phyloP scores from a whole-genome alignment of 2,797 vertebrate species.

The Pristis pectinata region DNA sequence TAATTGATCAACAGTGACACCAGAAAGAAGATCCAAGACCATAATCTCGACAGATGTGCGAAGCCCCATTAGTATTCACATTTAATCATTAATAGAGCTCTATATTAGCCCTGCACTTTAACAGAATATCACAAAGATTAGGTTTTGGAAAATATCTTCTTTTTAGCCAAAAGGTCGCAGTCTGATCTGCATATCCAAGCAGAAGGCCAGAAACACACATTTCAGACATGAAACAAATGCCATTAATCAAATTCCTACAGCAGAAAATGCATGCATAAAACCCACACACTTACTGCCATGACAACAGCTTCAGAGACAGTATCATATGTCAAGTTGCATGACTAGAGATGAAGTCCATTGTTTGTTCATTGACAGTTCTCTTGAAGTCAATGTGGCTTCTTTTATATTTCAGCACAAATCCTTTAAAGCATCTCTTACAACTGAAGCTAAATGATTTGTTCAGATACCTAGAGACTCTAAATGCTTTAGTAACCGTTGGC shows the following conservation, averaged over 20 bases:
- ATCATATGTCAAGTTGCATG: slow-evolving; percentile 98
- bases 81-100: slow-evolving; percentile 17
- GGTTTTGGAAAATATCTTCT: slow-evolving; percentile 12
- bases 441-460: slow-evolving; percentile 32
- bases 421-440: slow-evolving; percentile 36
- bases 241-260: slow-evolving; percentile 97
- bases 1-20: slow-evolving; percentile 37
- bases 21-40: slow-evolving; percentile 9
- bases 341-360: slow-evolving; percentile 94
- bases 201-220: slow-evolving; percentile 33
- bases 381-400: slow-evolving; percentile 78
- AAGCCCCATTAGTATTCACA: slow-evolving; percentile 12
- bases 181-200: slow-evolving; percentile 33
- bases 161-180: slow-evolving; percentile 20
- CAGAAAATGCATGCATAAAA: slow-evolving; percentile 98
- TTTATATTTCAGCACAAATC: slow-evolving; percentile 39
- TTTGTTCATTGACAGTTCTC: slow-evolving; percentile 77
- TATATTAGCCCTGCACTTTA: background rate
- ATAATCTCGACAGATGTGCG: slow-evolving; percentile 14
- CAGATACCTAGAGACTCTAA: slow-evolving; percentile 16
- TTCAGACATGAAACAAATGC: slow-evolving; percentile 74
- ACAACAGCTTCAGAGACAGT: slow-evolving; percentile 96
- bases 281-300: slow-evolving; percentile 97
- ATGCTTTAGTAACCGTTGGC: slow-evolving; percentile 20
- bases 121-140: slow-evolving; percentile 22